phyloP scores from a whole-genome alignment of 53 echinoderm and acorn worm genomes.

The Pentamera pediparva region DNA sequence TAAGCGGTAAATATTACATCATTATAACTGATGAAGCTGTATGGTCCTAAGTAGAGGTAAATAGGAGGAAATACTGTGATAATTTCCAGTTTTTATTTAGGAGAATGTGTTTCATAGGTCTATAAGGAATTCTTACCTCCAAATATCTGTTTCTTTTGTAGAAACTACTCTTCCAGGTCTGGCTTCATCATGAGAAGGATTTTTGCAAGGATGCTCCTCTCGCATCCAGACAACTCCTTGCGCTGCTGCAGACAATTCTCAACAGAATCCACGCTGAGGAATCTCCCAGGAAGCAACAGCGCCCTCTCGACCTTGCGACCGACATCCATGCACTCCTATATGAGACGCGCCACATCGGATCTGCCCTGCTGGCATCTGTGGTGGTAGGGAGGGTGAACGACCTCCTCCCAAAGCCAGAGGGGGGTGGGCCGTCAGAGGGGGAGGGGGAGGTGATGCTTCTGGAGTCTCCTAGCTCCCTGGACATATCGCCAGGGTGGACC shows the following conservation, averaged over 20 bases:
- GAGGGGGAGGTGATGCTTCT: slow-evolving; percentile 17
- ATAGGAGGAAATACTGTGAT: no score
- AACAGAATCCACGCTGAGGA: neutral
- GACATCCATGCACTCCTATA: slow-evolving; percentile 40
- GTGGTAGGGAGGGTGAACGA: slow-evolving; percentile 33
- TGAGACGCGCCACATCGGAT: slow-evolving; percentile 41
- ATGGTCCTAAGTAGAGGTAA: no score
- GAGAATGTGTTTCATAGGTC: neutral
- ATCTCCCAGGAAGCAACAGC: neutral
- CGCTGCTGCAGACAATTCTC: slow-evolving; percentile 49
- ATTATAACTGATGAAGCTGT: no score
- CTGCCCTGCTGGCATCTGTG: slow-evolving; percentile 36
- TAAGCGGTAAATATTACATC: no score
- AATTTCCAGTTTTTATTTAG: no score
- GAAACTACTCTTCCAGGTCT: slow-evolving; percentile 82
- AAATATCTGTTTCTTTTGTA: slow-evolving; percentile 9
- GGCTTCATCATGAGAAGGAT: slow-evolving; percentile 74
- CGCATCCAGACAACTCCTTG: slow-evolving; percentile 47
- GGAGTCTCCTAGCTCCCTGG: slow-evolving; percentile 37
- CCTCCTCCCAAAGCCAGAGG: neutral
- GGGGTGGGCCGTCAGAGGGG: neutral
- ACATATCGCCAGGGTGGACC: slow-evolving; percentile 68
- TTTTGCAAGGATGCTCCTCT: slow-evolving; percentile 46
- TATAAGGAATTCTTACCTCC: neutral
- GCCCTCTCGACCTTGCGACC: neutral